These are phyloP conservation scores for Ectropis grisescens DNA, from an alignment of 1,140 invertebrate species.

Conservation along the genomic window DNA sequence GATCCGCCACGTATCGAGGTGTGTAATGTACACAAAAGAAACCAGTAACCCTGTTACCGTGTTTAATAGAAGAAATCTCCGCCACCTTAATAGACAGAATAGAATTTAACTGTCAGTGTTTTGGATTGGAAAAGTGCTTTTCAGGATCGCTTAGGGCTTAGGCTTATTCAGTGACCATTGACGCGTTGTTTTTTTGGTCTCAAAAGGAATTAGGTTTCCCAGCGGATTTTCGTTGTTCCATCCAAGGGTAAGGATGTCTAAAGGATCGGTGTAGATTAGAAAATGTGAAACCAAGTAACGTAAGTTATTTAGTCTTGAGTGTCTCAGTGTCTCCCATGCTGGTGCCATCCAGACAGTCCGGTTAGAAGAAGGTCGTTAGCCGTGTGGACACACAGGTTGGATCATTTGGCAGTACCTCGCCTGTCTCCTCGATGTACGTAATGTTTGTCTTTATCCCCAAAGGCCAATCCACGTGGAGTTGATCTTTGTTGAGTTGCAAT, in stretches of 20 bases:
- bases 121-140: conserved; percentile 26
- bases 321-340: conserved; percentile 57
- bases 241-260: conserved; percentile 10
- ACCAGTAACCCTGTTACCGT: conserved; percentile 41
- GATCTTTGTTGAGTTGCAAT: conserved; percentile 97
- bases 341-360: conserved; percentile 65
- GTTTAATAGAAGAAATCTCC: conserved; percentile 58
- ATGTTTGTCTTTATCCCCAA: conserved; percentile 95
- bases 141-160: conserved; percentile 1
- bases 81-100: conserved; percentile 56
- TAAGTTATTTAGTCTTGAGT: conserved; percentile 45
- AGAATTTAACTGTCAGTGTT: conserved; percentile 27
- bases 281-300: conserved; percentile 35
- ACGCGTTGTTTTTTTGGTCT: no score
- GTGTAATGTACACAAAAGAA: conserved; percentile 38
- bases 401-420: conserved; percentile 79
- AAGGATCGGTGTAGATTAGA: conserved; percentile 35
- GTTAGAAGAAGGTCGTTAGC: conserved; percentile 68
- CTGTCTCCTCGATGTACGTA: conserved; percentile 90
- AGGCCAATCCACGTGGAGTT: conserved; percentile 95
- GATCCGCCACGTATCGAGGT: conserved; percentile 20
- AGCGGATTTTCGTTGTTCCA: background rate
- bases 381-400: conserved; percentile 56
- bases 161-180: background rate
- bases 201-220: conserved; percentile 4